Evolutionary conservation across 2,113 vertebrate species (phyloP).

Genomic region (Seriola rivoliana): DNA sequence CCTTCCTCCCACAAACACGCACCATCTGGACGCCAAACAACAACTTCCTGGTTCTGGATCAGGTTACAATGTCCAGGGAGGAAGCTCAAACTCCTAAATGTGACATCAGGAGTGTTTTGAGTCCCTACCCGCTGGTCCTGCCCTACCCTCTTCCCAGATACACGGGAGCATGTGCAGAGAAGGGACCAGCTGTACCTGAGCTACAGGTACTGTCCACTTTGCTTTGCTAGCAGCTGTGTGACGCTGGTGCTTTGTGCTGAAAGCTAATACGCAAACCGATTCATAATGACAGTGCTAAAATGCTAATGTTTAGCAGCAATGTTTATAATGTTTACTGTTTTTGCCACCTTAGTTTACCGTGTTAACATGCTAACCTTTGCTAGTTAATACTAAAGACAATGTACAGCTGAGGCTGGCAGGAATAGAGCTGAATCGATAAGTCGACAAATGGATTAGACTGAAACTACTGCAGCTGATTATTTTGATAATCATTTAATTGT

Average conservation of each 20-base stretch:
- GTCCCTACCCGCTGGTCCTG: conserved; percentile 94
- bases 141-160: conserved; percentile 94
- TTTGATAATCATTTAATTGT: neutral
- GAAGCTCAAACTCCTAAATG: conserved; percentile 85
- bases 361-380: no score
- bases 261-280: neutral
- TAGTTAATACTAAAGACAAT: no score
- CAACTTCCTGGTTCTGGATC: conserved; percentile 94
- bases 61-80: conserved; percentile 92
- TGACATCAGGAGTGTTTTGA: conserved; percentile 90
- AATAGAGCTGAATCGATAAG: neutral
- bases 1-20: conserved; percentile 92
- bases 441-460: neutral
- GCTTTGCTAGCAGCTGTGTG: neutral
- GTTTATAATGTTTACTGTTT: neutral
- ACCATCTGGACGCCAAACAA: conserved; percentile 98
- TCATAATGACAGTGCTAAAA: neutral
- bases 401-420: neutral
- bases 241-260: neutral
- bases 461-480: neutral
- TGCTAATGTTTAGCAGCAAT: neutral
- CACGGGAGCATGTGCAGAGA: conserved; percentile 92
- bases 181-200: conserved; percentile 93
- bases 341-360: neutral
- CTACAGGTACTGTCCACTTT: conserved; percentile 87